A percentile compares a stretch with the other conserved stretches of the same genome.
Conservation (phyloP, 2,888 invertebrate species). For the Drosophila nr. fundita region DNA sequence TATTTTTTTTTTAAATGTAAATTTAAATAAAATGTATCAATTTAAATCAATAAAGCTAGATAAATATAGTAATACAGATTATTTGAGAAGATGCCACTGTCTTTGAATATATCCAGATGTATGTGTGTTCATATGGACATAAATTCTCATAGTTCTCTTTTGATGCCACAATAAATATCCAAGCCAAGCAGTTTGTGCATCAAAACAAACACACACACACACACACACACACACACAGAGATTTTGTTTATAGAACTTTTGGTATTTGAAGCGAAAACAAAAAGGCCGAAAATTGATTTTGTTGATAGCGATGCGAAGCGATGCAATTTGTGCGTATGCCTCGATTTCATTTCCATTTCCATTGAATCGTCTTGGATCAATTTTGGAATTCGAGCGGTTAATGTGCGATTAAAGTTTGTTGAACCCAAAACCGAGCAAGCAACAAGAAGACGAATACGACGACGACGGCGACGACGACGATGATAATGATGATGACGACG, state of each 20-base stretch:
- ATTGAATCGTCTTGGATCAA: slow-evolving; percentile 53
- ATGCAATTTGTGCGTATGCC: slow-evolving; percentile 45
- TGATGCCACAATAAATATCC: slow-evolving; percentile 6
- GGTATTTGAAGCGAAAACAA: slow-evolving; percentile 15
- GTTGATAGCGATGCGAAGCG: slow-evolving; percentile 1
- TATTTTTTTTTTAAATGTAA: neutral
- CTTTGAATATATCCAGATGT: neutral
- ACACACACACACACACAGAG: neutral
- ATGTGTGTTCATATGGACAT: neutral
- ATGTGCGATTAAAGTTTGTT: slow-evolving; percentile 74
- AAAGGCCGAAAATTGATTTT: slow-evolving; percentile 23
- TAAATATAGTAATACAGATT: neutral
- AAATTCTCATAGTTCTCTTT: neutral
- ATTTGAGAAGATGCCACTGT: neutral
- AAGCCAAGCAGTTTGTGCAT: slow-evolving; percentile 7
- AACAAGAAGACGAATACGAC: slow-evolving; percentile 1
- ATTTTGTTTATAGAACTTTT: slow-evolving; percentile 34
- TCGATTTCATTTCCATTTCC: slow-evolving; percentile 55
- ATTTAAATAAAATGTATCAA: neutral
- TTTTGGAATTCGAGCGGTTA: slow-evolving; percentile 59
- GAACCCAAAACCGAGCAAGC: slow-evolving; percentile 48
- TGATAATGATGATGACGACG: neutral
- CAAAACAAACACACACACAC: slow-evolving; percentile 17
- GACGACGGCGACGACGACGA: neutral
- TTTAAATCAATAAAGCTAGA: neutral